Base-by-base conservation (phyloP, 2,888 invertebrate genomes). In the Tryphoninae sp. region DNA sequence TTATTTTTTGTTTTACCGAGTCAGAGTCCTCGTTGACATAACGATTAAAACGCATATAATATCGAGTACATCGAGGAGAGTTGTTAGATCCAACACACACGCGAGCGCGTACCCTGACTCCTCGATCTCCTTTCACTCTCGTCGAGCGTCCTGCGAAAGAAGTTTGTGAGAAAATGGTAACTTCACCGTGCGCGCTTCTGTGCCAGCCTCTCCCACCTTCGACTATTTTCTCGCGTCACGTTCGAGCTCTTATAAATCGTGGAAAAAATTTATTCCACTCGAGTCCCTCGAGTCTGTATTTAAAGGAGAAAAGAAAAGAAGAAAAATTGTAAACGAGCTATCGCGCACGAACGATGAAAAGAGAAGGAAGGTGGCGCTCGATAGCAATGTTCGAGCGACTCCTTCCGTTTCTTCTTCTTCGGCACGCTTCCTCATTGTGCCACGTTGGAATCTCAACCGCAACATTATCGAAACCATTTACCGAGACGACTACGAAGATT, bases 1-100 rank as follows among this genome's bases (percentile, higher is more conserved):
- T 19, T 1, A 0, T 13, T 45, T 45, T 45, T 45, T 45, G 2
- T 45, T 45, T 6, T n/a, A 62, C 19, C 42, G 64, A 72, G 71
- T 83, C 81, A 68, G 78, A 80, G 13, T 22, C 16, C 45, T 58
- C 59, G 83, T 85, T 86, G 86, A 85, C 86, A 85, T 84, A 85
- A 86, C 83, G 82, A 81, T 86, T 84, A 83, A 85, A 82, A 84
- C 83, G 83, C 78, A 51, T 84, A 73, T 19, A 81, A 82, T 82
- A 81, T 82, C 42, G 75, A 78, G 82, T 83, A 81, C 58, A 71
- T 59, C 6, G 1, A 2, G 23, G 13, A 23, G 26, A 42, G 58
- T 6, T 67, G 58, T 23, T 23, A 51, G 67, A 80, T 80, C 80
- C 51, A 58, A 73, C 73, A 72, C 61, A 65, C 67, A 55, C 58